These are phyloP conservation scores for Drosophila bifasciata DNA, from an alignment of 1,140 invertebrate species.

Conservation along the genomic window DNA sequence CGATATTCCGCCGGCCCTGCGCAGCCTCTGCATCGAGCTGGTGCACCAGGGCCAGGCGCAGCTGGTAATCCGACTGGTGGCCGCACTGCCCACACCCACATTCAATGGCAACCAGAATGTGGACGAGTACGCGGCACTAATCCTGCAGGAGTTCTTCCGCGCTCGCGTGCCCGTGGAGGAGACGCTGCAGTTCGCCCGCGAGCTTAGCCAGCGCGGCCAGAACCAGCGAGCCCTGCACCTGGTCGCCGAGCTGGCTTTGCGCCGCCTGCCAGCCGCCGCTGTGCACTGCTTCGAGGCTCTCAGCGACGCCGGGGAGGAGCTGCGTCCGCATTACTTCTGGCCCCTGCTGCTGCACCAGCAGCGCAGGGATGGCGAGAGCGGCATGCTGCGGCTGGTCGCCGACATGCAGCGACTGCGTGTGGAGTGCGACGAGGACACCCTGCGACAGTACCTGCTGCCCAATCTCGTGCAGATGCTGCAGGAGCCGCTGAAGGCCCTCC, in stretches of 20 bases:
- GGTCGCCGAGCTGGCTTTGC: constrained; percentile 66
- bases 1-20: constrained; percentile 58
- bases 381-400: constrained; percentile 68
- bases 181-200: constrained; percentile 59
- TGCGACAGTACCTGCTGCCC: constrained; percentile 84
- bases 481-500: constrained; percentile 71
- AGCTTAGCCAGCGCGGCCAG: constrained; percentile 52
- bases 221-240: constrained; percentile 71
- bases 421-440: constrained; percentile 83
- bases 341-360: constrained; percentile 65
- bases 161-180: constrained; percentile 25
- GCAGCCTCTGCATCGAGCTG: constrained; percentile 67
- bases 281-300: constrained; percentile 61
- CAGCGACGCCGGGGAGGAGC: constrained; percentile 38
- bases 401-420: constrained; percentile 83
- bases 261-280: constrained; percentile 51
- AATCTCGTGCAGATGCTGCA: constrained; percentile 69
- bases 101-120: constrained; percentile 69
- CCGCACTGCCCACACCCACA: constrained; percentile 54
- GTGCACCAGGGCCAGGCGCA: constrained; percentile 38
- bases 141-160: constrained; percentile 70
- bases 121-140: constrained; percentile 61
- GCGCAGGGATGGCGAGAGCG: constrained; percentile 59
- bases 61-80: constrained; percentile 50
- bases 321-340: constrained; percentile 82